A percentile compares a stretch with the other conserved stretches of the same genome.
These are phyloP conservation scores for Anthrax anthrax DNA, from an alignment of 2,888 invertebrate species.

Conservation along the genomic window DNA sequence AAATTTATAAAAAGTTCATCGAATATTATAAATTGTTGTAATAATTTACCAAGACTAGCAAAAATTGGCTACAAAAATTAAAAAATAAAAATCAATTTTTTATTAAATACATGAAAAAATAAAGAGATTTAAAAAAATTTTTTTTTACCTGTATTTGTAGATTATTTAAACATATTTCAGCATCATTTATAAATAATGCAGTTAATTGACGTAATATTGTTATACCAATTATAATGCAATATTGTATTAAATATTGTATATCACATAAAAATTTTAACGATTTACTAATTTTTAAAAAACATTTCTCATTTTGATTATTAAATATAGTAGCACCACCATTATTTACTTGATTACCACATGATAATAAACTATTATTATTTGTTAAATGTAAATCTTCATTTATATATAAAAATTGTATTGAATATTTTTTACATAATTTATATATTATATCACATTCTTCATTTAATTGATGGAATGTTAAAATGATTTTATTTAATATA, in stretches of 20 bases:
- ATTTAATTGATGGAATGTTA: conserved; percentile 64
- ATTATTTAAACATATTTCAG: conserved; percentile 19
- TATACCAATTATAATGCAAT: conserved; percentile 55
- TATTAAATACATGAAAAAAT: neutral
- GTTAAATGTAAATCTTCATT: conserved; percentile 19
- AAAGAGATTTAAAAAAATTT: neutral
- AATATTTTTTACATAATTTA: conserved; percentile 48
- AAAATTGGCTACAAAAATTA: conserved; percentile 22
- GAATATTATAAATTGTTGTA: conserved; percentile 49
- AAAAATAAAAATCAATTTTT: neutral
- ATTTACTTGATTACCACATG: neutral
- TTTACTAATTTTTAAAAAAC: conserved; percentile 34
- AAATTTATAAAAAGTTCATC: conserved; percentile 27
- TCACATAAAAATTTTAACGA: conserved; percentile 47
- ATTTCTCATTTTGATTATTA: conserved; percentile 13
- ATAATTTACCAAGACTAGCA: conserved; percentile 48
- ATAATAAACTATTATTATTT: neutral
- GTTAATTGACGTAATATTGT: conserved; percentile 63
- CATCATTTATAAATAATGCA: conserved; percentile 45
- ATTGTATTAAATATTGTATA: conserved; percentile 50
- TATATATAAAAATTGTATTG: conserved; percentile 31
- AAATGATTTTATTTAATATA: conserved; percentile 60
- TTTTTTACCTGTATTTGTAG: conserved; percentile 20
- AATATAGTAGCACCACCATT: conserved; percentile 15
- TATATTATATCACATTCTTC: conserved; percentile 57